Percentiles rank a stretch among this genome's conserved stretches.
Evolutionary conservation across 2,888 invertebrate genomes (phyloP).

Genomic region (Synanthedon tipuliformis): DNA sequence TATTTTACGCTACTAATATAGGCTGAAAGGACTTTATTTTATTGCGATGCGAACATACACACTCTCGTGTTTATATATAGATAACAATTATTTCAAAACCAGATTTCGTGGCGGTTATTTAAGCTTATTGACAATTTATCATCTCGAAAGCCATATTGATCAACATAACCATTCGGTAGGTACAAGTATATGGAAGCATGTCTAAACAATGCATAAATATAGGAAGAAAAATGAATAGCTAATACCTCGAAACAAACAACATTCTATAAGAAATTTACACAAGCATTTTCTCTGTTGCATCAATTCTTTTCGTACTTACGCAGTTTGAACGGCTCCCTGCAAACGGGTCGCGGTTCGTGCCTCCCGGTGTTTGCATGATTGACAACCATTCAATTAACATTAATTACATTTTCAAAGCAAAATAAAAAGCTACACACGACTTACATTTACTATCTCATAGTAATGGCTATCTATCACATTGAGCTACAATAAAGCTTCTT

Average conservation of each 20-base stretch:
- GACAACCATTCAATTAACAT: conserved; percentile 64
- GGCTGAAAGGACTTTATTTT: too few species aligned
- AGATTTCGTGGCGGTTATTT: conserved; percentile 11
- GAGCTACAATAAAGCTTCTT: conserved; percentile 1
- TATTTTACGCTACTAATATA: too few species aligned
- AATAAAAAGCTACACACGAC: conserved; percentile 45
- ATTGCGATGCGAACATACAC: too few species aligned
- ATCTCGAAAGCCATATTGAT: conserved; percentile 12
- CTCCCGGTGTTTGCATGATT: conserved; percentile 66
- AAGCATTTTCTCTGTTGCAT: conserved; percentile 53
- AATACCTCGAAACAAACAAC: conserved; percentile 49
- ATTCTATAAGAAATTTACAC: conserved; percentile 45
- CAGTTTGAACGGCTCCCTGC: conserved; percentile 48
- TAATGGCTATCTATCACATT: not conserved
- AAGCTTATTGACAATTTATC: conserved; percentile 10
- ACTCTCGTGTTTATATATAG: too few species aligned
- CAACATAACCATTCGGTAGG: conserved; percentile 21
- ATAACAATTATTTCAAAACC: not conserved
- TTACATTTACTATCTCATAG: conserved; percentile 16
- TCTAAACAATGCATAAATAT: conserved; percentile 49
- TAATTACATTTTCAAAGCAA: conserved; percentile 46
- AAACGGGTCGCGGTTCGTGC: conserved; percentile 45
- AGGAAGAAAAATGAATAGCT: conserved; percentile 38
- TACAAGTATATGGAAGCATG: conserved; percentile 39
- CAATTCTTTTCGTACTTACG: conserved; percentile 62